These are phyloP conservation scores for Embiotoca jacksoni DNA, from an alignment of 2,113 vertebrate genomes.

Conservation along the genomic window DNA sequence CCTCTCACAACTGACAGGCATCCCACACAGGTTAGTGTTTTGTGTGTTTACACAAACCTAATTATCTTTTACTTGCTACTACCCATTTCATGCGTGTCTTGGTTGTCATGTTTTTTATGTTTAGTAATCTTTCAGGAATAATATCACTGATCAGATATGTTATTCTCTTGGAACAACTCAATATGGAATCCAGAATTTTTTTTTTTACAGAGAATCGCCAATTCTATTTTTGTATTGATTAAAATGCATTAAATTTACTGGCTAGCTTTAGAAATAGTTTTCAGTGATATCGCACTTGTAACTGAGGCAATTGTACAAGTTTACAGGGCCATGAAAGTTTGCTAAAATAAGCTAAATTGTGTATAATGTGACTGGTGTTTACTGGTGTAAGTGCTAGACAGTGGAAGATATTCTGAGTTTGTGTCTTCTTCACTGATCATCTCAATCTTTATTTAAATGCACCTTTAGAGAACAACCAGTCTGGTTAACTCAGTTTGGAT, in stretches of 20 bases:
- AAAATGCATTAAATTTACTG: not conserved
- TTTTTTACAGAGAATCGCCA: not conserved
- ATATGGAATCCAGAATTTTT: not conserved
- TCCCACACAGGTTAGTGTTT: slow-evolving; percentile 68
- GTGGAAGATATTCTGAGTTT: not conserved
- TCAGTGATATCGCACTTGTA: no score
- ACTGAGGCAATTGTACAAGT: no score
- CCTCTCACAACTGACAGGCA: slow-evolving; percentile 62
- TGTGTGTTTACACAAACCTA: slow-evolving; percentile 12
- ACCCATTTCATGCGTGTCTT: not conserved
- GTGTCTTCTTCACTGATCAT: slow-evolving; percentile 1
- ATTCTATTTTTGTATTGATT: not conserved
- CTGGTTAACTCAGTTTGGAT: slow-evolving; percentile 30
- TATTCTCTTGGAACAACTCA: not conserved
- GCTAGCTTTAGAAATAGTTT: not conserved
- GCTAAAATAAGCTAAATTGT: not conserved
- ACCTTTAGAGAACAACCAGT: slow-evolving; percentile 28
- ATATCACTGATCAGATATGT: not conserved
- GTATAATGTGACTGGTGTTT: slow-evolving; percentile 1
- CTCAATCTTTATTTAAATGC: slow-evolving; percentile 38
- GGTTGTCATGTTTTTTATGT: not conserved
- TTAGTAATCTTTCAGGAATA: not conserved
- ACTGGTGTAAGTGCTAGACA: not conserved
- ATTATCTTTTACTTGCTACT: slow-evolving; percentile 11
- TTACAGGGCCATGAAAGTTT: not conserved